These are phyloP conservation scores for Drosophila subquinaria DNA, from an alignment of 2,888 invertebrate species.

Conservation along the genomic window DNA sequence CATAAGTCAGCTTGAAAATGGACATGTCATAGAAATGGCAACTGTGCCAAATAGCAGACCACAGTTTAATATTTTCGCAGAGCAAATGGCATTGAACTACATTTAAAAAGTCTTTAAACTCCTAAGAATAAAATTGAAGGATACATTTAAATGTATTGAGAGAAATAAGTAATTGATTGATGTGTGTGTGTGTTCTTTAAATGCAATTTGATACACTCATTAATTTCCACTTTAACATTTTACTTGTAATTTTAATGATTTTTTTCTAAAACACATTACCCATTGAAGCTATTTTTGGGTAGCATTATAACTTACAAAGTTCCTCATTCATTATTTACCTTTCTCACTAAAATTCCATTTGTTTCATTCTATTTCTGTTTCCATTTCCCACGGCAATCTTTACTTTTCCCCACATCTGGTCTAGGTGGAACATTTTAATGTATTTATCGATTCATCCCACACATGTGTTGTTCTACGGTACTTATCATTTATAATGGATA, in stretches of 20 bases:
- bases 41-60: conserved; percentile 39
- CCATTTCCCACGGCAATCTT: neutral
- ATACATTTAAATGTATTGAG: too few relatives aligned
- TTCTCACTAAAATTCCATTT: conserved; percentile 3
- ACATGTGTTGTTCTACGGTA: neutral
- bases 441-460: conserved; percentile 11
- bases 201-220: neutral
- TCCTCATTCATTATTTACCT: neutral
- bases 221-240: neutral
- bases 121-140: neutral
- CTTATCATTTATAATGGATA: neutral
- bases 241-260: neutral
- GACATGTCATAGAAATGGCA: conserved; percentile 43
- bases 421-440: neutral
- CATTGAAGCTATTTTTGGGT: neutral
- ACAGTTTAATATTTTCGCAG: conserved; percentile 15
- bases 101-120: neutral
- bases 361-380: neutral
- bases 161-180: neutral
- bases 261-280: neutral
- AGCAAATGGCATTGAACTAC: conserved; percentile 24
- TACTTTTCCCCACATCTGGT: neutral
- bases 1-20: conserved; percentile 61
- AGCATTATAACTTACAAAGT: neutral
- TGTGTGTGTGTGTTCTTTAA: neutral